These are phyloP conservation scores for Chloropsis hardwickii DNA, from an alignment of 2,113 vertebrate genomes.

Conservation along the genomic window DNA sequence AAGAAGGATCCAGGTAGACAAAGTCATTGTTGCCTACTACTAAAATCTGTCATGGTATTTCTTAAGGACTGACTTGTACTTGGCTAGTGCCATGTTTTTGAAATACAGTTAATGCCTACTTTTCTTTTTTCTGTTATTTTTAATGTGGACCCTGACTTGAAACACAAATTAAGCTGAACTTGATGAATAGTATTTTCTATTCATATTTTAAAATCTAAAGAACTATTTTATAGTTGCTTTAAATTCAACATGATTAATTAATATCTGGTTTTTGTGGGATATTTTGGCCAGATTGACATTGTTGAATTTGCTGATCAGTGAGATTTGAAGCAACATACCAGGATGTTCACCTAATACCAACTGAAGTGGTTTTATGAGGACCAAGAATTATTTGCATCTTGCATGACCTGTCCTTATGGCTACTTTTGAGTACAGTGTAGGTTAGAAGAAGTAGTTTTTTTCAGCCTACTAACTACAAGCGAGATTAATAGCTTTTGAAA, in stretches of 20 bases:
- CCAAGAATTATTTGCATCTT: constrained; percentile 70
- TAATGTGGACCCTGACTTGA: background rate
- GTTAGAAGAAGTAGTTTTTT: constrained; percentile 91
- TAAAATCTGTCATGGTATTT: constrained; percentile 64
- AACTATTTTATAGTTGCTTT: background rate
- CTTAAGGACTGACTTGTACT: constrained; percentile 16
- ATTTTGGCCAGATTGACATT: background rate
- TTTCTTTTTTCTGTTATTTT: background rate
- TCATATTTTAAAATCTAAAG: background rate
- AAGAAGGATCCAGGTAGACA: constrained; percentile 66
- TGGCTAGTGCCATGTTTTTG: background rate
- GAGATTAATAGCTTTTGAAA: constrained; percentile 95
- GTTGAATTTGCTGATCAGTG: background rate
- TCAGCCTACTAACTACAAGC: constrained; percentile 83
- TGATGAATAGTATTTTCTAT: background rate
- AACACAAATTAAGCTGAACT: background rate
- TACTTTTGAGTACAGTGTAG: constrained; percentile 81
- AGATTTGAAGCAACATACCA: background rate
- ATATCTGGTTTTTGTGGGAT: background rate
- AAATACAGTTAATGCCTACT: background rate
- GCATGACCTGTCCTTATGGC: constrained; percentile 77
- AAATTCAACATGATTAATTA: background rate
- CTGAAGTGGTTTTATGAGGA: constrained; percentile 68
- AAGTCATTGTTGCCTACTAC: constrained; percentile 50
- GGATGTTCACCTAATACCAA: background rate